Percentiles rank a stretch among this genome's conserved stretches.
Evolutionary conservation across 1,140 invertebrate species (phyloP).

Genomic region (Penaeus japonicus): DNA sequence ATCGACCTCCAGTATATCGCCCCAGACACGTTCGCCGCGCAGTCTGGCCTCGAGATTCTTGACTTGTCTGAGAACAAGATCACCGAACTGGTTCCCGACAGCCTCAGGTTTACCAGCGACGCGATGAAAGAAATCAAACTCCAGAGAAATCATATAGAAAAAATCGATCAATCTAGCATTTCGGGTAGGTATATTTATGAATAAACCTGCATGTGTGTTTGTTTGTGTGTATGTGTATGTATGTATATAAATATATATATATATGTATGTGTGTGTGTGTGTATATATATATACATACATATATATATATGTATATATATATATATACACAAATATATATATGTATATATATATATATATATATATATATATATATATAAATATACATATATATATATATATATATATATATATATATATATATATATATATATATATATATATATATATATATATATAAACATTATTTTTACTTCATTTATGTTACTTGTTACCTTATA

Average conservation of each 20-base stretch:
- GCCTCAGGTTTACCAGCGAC: not conserved
- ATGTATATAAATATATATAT: not conserved
- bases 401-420: not conserved
- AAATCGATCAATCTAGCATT: not conserved
- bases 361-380: not conserved
- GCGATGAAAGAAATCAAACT: conserved; percentile 10
- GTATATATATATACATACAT: not conserved
- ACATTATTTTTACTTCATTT: not conserved
- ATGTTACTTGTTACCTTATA: too few species aligned
- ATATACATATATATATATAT: too few species aligned
- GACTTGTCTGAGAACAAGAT: conserved; percentile 16
- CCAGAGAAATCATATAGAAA: not conserved
- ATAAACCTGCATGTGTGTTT: not conserved
- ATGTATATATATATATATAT: not conserved
- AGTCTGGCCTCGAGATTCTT: not conserved
- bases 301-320: too few species aligned
- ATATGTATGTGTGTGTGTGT: not conserved
- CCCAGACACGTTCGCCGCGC: not conserved
- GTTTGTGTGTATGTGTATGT: not conserved
- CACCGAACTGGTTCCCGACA: not conserved
- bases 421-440: not conserved
- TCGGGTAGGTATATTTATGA: conserved; percentile 22
- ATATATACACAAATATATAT: not conserved
- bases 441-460: conserved; percentile 2
- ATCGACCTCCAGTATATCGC: not conserved